Conservation (phyloP, 2,797 vertebrate species). For the Ambastaia sidthimunki region DNA sequence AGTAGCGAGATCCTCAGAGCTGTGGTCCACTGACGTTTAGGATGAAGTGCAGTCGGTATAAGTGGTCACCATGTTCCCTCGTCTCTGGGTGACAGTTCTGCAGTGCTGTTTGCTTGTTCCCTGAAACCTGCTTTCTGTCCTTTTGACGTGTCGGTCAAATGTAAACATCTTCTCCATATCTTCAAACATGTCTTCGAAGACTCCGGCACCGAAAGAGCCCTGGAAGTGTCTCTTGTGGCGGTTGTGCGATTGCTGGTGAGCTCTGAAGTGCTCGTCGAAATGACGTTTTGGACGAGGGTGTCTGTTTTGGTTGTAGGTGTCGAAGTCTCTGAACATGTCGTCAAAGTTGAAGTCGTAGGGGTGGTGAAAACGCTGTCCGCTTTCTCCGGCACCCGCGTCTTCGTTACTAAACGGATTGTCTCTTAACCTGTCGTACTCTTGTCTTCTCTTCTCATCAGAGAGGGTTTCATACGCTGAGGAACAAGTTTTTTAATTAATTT, state of each 20-base stretch:
- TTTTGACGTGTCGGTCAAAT: conserved; percentile 80
- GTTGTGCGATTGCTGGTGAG: conserved; percentile 82
- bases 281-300: conserved; percentile 85
- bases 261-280: conserved; percentile 89
- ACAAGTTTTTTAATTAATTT: conserved; percentile 45
- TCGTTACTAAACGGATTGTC: conserved; percentile 72
- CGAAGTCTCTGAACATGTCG: conserved; percentile 93
- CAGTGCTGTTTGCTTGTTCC: conserved; percentile 90
- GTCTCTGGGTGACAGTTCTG: conserved; percentile 92
- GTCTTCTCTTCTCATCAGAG: conserved; percentile 87
- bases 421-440: conserved; percentile 86
- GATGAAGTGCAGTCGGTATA: conserved; percentile 93
- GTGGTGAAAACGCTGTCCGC: conserved; percentile 76
- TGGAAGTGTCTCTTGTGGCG: conserved; percentile 79
- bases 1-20: conserved; percentile 44
- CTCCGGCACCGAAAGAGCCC: conserved; percentile 67
- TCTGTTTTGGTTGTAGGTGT: conserved; percentile 86
- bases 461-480: conserved; percentile 91
- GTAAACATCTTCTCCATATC: conserved; percentile 96
- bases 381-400: conserved; percentile 67
- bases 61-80: conserved; percentile 97
- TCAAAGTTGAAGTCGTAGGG: conserved; percentile 91
- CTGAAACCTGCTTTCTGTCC: conserved; percentile 84
- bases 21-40: conserved; percentile 57
- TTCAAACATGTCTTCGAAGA: conserved; percentile 92